Evolutionary conservation across 2,888 invertebrate genomes (phyloP).

Genomic region (Aphrophora alni): DNA sequence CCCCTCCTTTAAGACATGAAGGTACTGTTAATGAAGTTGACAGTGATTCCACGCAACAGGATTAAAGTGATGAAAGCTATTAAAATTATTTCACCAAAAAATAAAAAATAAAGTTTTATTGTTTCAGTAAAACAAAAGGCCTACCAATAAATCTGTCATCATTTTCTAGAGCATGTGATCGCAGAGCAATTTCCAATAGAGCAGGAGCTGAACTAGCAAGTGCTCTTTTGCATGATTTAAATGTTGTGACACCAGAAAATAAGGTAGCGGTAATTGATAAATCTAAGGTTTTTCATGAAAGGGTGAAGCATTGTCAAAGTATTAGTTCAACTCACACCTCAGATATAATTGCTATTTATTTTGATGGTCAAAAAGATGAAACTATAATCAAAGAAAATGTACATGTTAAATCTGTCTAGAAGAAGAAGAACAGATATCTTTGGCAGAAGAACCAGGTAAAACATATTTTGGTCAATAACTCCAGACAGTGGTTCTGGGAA

Average conservation of each 20-base stretch:
- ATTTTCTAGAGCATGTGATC: background rate
- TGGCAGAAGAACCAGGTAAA: conserved; percentile 10
- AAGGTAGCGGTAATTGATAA: conserved; percentile 20
- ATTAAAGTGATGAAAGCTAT: background rate
- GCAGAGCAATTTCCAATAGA: background rate
- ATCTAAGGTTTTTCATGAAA: conserved; percentile 20
- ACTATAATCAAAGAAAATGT: conserved; percentile 21
- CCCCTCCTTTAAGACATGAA: background rate
- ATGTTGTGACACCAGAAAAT: conserved; percentile 11
- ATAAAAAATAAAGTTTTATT: background rate
- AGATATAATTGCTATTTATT: background rate
- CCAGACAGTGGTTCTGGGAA: conserved; percentile 15
- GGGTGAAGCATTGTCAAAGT: conserved; percentile 12
- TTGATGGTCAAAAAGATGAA: conserved; percentile 26
- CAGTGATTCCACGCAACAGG: background rate
- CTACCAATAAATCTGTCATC: background rate
- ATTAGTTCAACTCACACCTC: conserved; percentile 12
- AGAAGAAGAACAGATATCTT: conserved; percentile 16
- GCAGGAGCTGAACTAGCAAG: conserved; percentile 1
- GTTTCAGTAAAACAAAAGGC: background rate
- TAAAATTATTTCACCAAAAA: background rate
- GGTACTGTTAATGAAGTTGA: background rate
- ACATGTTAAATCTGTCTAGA: background rate
- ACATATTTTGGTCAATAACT: conserved; percentile 20
- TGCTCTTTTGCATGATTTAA: conserved; percentile 1